These are phyloP conservation scores for Dyspetes luteomarginatus DNA, from an alignment of 2,888 invertebrate genomes.

Conservation along the genomic window DNA sequence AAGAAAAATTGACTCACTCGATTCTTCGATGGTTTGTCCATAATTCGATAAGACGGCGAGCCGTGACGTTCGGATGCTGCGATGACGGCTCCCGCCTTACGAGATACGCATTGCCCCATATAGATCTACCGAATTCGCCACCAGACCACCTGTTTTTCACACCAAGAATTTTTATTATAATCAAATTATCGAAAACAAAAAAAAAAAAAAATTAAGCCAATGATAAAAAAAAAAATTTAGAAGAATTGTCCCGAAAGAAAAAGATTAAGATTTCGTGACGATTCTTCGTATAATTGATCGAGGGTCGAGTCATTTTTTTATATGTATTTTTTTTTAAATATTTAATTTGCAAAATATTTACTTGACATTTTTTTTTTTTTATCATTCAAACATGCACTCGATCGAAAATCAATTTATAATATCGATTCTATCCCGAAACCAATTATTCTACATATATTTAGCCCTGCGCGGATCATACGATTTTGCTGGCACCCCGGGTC, in stretches of 20 bases:
- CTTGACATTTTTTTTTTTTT: too few relatives aligned
- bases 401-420: background rate
- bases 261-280: background rate
- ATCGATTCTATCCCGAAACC: constrained; percentile 23
- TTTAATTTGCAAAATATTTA: background rate
- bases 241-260: background rate
- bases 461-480: too few relatives aligned
- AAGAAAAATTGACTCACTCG: constrained; percentile 74
- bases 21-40: constrained; percentile 82
- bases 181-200: constrained; percentile 28
- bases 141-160: constrained; percentile 74
- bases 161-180: too few relatives aligned
- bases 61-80: constrained; percentile 86
- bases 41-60: constrained; percentile 85
- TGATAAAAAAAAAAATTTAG: background rate
- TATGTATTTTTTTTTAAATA: background rate
- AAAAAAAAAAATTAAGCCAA: background rate
- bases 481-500: too few relatives aligned
- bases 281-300: background rate
- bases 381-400: background rate
- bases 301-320: background rate
- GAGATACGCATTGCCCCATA: constrained; percentile 93
- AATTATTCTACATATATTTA: constrained; percentile 33
- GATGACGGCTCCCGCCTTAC: constrained; percentile 86
- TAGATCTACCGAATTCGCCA: constrained; percentile 80